These are phyloP conservation scores for Gymnopithys bicolor DNA, from an alignment of 2,797 vertebrate species.

Conservation along the genomic window DNA sequence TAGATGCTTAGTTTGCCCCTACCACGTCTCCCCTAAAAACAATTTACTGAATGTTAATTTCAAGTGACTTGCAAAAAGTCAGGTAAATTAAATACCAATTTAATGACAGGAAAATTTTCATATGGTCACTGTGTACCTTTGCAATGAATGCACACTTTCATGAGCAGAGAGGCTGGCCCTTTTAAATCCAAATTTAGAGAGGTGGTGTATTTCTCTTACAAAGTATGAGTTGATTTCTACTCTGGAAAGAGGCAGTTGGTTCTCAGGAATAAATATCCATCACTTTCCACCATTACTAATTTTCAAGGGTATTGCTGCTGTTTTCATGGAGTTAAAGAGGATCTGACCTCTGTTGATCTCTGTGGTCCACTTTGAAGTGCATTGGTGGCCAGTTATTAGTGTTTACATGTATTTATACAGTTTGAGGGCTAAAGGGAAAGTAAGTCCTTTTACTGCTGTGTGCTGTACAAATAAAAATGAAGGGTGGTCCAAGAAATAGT, in stretches of 20 bases:
- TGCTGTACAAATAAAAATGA: slow-evolving; percentile 22
- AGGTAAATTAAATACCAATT: background rate
- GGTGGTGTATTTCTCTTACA: background rate
- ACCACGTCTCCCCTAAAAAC: background rate
- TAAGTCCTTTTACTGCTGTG: background rate
- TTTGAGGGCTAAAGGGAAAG: slow-evolving; percentile 23
- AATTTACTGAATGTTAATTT: slow-evolving; percentile 18
- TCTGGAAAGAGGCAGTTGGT: background rate
- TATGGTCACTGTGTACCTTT: background rate
- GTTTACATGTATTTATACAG: background rate
- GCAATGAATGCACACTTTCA: slow-evolving; percentile 40
- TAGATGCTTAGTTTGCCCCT: background rate
- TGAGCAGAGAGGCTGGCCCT: background rate
- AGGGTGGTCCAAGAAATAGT: background rate
- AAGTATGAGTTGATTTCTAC: background rate
- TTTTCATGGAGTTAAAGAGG: background rate
- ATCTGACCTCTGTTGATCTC: slow-evolving; percentile 44
- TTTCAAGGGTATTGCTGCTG: background rate
- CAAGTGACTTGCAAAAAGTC: slow-evolving; percentile 9
- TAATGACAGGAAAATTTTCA: background rate
- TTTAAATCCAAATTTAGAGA: slow-evolving; percentile 41
- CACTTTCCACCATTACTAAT: background rate
- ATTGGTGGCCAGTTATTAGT: slow-evolving; percentile 7
- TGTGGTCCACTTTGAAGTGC: slow-evolving; percentile 41
- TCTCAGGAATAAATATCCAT: slow-evolving; percentile 39